Base-by-base conservation (phyloP, 2,888 invertebrate genomes). In the Cabera pusaria region DNA sequence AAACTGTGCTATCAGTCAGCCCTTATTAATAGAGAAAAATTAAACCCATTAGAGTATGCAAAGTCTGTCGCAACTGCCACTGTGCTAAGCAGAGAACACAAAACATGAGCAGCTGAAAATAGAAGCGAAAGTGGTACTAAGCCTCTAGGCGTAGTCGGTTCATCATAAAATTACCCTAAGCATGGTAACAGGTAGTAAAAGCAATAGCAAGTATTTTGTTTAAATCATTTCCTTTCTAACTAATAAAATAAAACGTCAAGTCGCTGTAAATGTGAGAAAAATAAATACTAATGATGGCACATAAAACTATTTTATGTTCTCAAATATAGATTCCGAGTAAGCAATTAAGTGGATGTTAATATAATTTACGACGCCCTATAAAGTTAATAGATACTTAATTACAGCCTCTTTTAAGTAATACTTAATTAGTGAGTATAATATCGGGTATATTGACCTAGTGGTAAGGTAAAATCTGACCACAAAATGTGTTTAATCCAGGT, bases 261-360 rank as follows among this genome's bases (percentile, higher is more conserved):
- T 46, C 20, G 21, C 22, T 45, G 37, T 46, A 29, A 44, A 52
- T 44, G 48, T 44, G 39, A 52, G 48, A 50, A 42, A 50, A 53
- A 48, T 48, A 50, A 45, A 47, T 44, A 45, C 34, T 41, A 46
- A 53, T 44, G 42, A 35, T 31, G 28, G 3, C 29, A 46, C 44
- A 41, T 53, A 37, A 53, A 49, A 50, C 37, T 44, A 40, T 46
- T 50, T 53, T 46, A 53, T 49, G 40, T 36, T 31, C 42, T 49
- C 35, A 48, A 48, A 50, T 53, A 53, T 48, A 50, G 52, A 50
- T 49, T 53, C 48, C 44, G 50, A 46, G 33, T 43, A 44, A 53
- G 48, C 53, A 46, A 50, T 53, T 53, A 48, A 42, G 42, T 41
- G 41, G 42, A 53, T 44, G 45, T 50, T 44, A 48, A 44, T 32